Base-by-base conservation (phyloP, 2,797 vertebrate species). In the Sebastes iracundus region DNA sequence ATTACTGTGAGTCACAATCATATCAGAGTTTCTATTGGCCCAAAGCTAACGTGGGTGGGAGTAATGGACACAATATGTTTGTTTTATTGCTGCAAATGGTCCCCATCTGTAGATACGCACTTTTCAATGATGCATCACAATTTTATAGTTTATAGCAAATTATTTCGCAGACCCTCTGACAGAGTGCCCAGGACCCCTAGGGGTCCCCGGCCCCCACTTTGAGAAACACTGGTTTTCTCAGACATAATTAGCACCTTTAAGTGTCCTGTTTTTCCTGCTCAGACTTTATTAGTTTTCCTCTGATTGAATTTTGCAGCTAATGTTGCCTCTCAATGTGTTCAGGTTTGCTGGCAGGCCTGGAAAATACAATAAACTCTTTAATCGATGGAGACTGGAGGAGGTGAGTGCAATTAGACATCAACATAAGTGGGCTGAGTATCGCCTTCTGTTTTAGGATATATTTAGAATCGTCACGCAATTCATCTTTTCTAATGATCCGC, bases 341-440 rank as follows among this genome's bases (percentile, higher is more conserved):
- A 97, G 98, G 94, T 99, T 99, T 95, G 98, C 98, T 77, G 99
- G 99, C 73, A 97, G 98, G 86, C 99, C 99, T 62, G 99, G 98
- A 84, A 98, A 98, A 89, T 99, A 99, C 93, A 99, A 99, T 95
- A 99, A 99, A 94, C 97, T 99, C 82, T 99, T 99, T 92, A 96
- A 98, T 92, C 97, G 98, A 88, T 99, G 99, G 99, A 96, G 99
- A 84, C 94, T 99, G 89, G 99, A 99, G 91, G 99, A 99, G 96
- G 99, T 99, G 96, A 97, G 96, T 91, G 72, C 87, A 78, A 81
- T 81, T 79, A 75, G 6, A n/a, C 77, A 25, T 84, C 49, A 71
- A 8, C 64, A 23, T 81, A 71, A 84, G 75, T 70, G 76, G 35
- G 66, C 62, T 72, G 70, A 73, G 81, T 70, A 77, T 64, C 66